Evolutionary conservation across 2,113 vertebrate species (phyloP).

Genomic region (Emydura subglobosa): DNA sequence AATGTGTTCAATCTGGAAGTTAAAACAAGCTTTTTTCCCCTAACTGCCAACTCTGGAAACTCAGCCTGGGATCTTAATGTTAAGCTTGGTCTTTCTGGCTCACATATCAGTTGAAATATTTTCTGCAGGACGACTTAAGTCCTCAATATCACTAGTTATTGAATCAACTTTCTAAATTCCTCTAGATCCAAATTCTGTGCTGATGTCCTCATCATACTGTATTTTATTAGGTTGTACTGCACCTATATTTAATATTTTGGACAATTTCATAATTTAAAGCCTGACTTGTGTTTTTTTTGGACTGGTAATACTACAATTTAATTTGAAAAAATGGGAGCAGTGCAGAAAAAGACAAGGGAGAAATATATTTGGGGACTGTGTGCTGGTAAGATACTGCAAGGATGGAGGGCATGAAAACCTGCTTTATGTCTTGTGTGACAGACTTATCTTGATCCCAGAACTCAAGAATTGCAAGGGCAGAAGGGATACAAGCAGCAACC

Average conservation of each 20-base stretch:
- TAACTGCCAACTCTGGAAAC: neutral
- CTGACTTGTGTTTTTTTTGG: neutral
- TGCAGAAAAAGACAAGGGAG: neutral
- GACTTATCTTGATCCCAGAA: neutral
- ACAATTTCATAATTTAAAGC: neutral
- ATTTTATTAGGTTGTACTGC: neutral
- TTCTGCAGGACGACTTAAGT: neutral
- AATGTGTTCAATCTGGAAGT: neutral
- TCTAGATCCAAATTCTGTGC: neutral
- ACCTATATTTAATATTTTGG: neutral
- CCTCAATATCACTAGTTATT: neutral
- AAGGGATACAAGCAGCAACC: neutral
- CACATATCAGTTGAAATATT: neutral
- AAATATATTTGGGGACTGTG: neutral
- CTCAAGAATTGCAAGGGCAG: neutral
- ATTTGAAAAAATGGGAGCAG: neutral
- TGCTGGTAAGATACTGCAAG: neutral
- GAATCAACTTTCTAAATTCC: neutral
- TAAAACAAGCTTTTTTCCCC: accelerated
- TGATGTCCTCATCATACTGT: neutral
- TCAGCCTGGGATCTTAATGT: neutral
- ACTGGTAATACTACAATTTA: neutral
- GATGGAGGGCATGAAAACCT: neutral
- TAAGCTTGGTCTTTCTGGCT: neutral
- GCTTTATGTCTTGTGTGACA: neutral